Base-by-base conservation (phyloP, 2,797 vertebrate species). In the Merluccius polli region DNA sequence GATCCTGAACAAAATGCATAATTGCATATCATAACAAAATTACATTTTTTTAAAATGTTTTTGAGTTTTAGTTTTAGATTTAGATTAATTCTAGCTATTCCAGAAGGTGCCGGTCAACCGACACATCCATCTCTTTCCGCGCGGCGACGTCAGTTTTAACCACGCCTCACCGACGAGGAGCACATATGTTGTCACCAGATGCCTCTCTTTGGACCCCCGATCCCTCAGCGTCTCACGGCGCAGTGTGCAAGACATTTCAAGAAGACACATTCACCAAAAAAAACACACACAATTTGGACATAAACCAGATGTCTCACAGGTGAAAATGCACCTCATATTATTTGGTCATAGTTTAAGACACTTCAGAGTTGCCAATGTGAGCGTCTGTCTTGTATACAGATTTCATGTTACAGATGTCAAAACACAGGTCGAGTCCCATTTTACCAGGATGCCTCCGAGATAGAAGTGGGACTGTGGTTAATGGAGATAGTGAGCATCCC, bases 141-240 rank as follows among this genome's bases (percentile, higher is more conserved):
- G 38, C 80, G 81, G 84, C 82, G 73, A 86, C 83, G 89, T 89
- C 75, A 85, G 85, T 89, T 85, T 77, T n/a, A n/a, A 84, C 77
- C 73, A 78, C 4, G 72, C 41, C 77, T 83, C 59, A 77, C 84
- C 48, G 74, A 80, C 73, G 75, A 82, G 83, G 79, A 79, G 75
- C 84, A 83, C 88, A 90, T 89, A 87, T 89, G 89, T 32, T 0
- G 63, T 24, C 73, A 69, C 85, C 86, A 87, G 16, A 31, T 32
- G 32, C 24, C 59, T 27, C 59, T 3, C 10, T 27, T 11, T 4
- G 11, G 59, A 65, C 59, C 3, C 2, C 24, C 27, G n/a, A 65
- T 65, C 24, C 27, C n/a, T n/a, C 59, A 65, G 9, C 2, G 59
- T 65, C 12, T 27, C 21, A 27, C 8, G 59, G n/a, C 59, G 13